A percentile compares a stretch with the other conserved stretches of the same genome.
Conservation (phyloP, 2,888 invertebrate species). For the Blastobasis lacticolella region DNA sequence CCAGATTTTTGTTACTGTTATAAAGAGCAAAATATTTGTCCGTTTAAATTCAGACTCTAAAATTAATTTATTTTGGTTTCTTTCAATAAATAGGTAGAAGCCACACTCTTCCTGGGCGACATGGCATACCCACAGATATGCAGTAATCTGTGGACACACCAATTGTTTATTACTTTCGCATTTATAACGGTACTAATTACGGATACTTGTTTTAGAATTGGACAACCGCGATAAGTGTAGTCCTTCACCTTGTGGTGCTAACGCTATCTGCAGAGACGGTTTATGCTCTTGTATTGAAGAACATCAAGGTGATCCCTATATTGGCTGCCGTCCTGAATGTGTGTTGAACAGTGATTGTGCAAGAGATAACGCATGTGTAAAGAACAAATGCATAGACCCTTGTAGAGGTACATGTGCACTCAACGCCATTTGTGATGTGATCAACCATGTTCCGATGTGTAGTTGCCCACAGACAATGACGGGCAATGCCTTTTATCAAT, state of each 20-base stretch:
- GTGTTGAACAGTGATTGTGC: slow-evolving; percentile 79
- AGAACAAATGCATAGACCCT: slow-evolving; percentile 80
- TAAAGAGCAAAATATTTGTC: neutral
- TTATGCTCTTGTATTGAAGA: slow-evolving; percentile 76
- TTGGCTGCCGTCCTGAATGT: slow-evolving; percentile 81
- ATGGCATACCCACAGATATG: no score
- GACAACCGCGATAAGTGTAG: slow-evolving; percentile 60
- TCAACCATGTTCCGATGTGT: slow-evolving; percentile 82
- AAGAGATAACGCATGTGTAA: slow-evolving; percentile 77
- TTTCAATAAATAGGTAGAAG: no score
- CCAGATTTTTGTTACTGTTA: neutral
- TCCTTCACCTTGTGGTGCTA: slow-evolving; percentile 79
- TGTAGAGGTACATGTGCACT: slow-evolving; percentile 81
- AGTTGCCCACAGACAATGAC: slow-evolving; percentile 79
- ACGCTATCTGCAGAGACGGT: slow-evolving; percentile 74
- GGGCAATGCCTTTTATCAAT: slow-evolving; percentile 80
- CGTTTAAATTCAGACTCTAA: neutral
- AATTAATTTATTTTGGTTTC: no score
- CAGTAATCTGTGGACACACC: no score
- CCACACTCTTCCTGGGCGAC: no score
- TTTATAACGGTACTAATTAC: no score
- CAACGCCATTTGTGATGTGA: slow-evolving; percentile 81
- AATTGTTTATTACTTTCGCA: no score
- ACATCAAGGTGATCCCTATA: slow-evolving; percentile 79
- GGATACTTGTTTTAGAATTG: slow-evolving; percentile 7